Conservation (phyloP, 2,888 invertebrate genomes). For the Tethea ocularis region DNA sequence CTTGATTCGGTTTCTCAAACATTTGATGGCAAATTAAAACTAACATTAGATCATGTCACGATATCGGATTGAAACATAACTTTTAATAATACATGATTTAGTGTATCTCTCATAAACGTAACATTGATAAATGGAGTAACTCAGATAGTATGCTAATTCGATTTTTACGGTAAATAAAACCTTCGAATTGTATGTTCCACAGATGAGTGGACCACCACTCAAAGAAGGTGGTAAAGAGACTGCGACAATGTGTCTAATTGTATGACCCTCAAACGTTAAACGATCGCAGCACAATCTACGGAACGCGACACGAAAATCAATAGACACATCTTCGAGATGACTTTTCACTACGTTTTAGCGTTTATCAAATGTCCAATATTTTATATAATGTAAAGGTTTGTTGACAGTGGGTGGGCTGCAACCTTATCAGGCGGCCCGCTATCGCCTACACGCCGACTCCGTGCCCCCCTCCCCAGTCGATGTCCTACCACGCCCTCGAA, state of each 20-base stretch:
- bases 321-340: constrained; percentile 64
- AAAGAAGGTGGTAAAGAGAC: constrained; percentile 61
- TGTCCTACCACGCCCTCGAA: constrained; percentile 74
- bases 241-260: constrained; percentile 61
- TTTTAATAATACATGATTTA: constrained; percentile 4
- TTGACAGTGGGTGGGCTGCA: constrained; percentile 73
- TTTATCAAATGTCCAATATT: constrained; percentile 32
- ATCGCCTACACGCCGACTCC: constrained; percentile 68
- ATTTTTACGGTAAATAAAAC: constrained; percentile 8
- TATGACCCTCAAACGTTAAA: constrained; percentile 35
- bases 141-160: background rate
- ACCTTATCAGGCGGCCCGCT: constrained; percentile 66
- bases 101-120: background rate
- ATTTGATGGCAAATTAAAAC: background rate
- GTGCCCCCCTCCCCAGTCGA: constrained; percentile 53
- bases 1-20: background rate
- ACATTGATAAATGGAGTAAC: background rate
- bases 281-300: constrained; percentile 37
- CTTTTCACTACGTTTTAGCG: constrained; percentile 38
- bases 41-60: background rate
- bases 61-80: background rate
- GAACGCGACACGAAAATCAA: constrained; percentile 69
- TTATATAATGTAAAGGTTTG: constrained; percentile 71
- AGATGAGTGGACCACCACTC: too few species aligned
- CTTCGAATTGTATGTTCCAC: constrained; percentile 33